A percentile compares a stretch with the other conserved stretches of the same genome.
Evolutionary conservation across 2,797 vertebrate genomes (phyloP).

Genomic region (Micrastur ruficollis): DNA sequence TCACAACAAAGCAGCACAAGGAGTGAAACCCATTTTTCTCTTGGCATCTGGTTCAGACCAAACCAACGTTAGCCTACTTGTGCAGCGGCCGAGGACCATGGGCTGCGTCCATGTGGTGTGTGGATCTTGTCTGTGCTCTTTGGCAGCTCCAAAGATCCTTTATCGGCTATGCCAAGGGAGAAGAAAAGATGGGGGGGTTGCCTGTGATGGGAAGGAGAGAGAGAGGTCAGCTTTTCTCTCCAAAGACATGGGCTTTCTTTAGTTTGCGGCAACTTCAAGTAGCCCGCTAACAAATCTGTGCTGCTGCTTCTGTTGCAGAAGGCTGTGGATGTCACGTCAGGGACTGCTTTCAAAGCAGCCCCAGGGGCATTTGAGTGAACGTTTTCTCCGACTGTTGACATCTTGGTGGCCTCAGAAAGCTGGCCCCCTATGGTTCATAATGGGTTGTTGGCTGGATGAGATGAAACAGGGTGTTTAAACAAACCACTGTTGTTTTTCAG

Average conservation of each 20-base stretch:
- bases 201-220: background rate
- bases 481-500: background rate
- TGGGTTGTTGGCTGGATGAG: background rate
- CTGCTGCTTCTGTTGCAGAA: background rate
- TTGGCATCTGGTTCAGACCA: background rate
- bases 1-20: background rate
- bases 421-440: slow-evolving; percentile 8
- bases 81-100: background rate
- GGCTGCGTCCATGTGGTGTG: rapidly evolving
- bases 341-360: background rate
- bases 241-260: background rate
- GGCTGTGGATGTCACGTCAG: background rate
- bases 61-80: rapidly evolving
- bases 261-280: background rate
- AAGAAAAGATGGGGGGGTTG: background rate
- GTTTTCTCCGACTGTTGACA: slow-evolving; percentile 9
- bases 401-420: slow-evolving; percentile 46
- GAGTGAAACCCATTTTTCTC: background rate
- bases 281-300: background rate
- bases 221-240: background rate
- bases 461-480: background rate
- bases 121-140: background rate
- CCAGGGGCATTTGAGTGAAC: background rate
- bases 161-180: background rate
- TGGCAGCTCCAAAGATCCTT: background rate